These are phyloP conservation scores for Anastrepha ludens DNA, from an alignment of 1,140 invertebrate species.

Conservation along the genomic window DNA sequence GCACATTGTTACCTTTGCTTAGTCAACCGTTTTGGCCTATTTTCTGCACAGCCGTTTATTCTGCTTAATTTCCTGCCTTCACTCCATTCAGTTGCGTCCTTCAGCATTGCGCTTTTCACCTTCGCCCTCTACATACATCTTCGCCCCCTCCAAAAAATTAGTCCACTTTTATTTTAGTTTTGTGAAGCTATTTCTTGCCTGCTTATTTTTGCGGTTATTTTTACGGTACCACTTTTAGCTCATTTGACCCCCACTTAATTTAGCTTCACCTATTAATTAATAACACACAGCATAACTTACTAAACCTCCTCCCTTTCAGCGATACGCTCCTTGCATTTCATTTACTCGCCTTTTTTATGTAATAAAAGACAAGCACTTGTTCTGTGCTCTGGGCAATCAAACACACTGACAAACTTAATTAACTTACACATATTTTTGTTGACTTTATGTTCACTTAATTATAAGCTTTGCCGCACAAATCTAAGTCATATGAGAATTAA, in stretches of 20 bases:
- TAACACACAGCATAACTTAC: not conserved
- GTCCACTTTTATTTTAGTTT: not conserved
- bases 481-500: not conserved
- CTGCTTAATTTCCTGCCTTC: not conserved
- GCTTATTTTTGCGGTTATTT: not conserved
- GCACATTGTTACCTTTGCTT: not conserved
- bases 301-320: not conserved
- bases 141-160: not conserved
- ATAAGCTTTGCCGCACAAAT: conserved; percentile 13
- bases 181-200: not conserved
- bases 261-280: not conserved
- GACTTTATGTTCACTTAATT: conserved; percentile 30
- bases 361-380: no score
- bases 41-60: not conserved
- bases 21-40: not conserved
- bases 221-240: not conserved
- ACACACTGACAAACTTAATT: conserved; percentile 19
- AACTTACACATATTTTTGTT: conserved; percentile 36
- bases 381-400: conserved; percentile 8
- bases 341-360: not conserved
- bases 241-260: not conserved
- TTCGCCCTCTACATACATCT: not conserved
- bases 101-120: not conserved
- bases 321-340: not conserved
- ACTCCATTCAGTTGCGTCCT: not conserved